These are phyloP conservation scores for Frankliniella fusca DNA, from an alignment of 2,888 invertebrate genomes.

Conservation along the genomic window DNA sequence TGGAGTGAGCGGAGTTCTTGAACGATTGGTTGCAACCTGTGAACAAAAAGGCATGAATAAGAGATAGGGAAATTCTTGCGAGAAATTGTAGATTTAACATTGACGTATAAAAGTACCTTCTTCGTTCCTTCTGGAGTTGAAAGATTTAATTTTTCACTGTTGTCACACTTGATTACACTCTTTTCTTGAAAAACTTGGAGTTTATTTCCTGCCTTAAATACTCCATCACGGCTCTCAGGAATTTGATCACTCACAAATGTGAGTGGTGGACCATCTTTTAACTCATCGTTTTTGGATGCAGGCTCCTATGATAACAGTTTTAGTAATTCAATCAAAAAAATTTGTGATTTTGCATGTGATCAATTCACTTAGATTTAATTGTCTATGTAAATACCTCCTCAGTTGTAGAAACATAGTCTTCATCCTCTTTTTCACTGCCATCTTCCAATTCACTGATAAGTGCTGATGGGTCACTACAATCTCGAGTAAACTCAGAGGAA, in stretches of 20 bases:
- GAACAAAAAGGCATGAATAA: background rate
- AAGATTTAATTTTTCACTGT: background rate
- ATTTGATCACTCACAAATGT: no score
- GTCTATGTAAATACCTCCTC: background rate
- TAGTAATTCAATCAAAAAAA: background rate
- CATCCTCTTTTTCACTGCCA: background rate
- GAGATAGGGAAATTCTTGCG: no score
- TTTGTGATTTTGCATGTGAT: background rate
- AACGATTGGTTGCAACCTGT: background rate
- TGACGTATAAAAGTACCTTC: background rate
- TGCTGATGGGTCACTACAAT: background rate
- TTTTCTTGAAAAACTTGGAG: background rate
- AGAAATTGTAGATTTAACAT: background rate
- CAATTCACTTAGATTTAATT: background rate
- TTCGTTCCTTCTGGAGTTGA: background rate
- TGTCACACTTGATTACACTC: background rate
- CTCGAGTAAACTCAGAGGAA: slow-evolving; percentile 7
- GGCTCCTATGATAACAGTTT: background rate
- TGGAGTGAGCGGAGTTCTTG: background rate
- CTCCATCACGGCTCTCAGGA: no score
- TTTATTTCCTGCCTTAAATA: background rate
- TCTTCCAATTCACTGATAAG: background rate
- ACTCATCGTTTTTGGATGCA: background rate
- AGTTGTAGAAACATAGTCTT: background rate
- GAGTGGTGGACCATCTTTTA: background rate